These are phyloP conservation scores for Trachurus trachurus DNA, from an alignment of 2,797 vertebrate species.

Conservation along the genomic window DNA sequence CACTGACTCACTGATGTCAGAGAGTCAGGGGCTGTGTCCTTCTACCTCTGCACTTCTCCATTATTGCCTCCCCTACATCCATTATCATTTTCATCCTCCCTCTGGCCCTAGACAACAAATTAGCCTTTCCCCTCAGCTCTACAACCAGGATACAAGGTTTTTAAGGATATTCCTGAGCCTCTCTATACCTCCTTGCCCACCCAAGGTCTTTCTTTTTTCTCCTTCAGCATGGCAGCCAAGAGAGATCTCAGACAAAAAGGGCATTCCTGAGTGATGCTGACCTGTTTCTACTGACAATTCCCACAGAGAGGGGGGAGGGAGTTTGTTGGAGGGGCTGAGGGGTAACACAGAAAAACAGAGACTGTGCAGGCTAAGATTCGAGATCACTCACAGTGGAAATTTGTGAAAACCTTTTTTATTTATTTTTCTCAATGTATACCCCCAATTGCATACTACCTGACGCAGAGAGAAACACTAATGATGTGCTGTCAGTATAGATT, in stretches of 20 bases:
- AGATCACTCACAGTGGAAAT: background rate
- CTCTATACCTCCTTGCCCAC: conserved; percentile 19
- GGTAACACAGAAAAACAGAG: background rate
- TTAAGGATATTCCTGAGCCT: conserved; percentile 9
- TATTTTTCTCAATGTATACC: background rate
- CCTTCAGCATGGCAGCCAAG: conserved; percentile 15
- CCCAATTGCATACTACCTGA: background rate
- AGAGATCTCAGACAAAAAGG: conserved; percentile 18
- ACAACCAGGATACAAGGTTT: conserved; percentile 7
- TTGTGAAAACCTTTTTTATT: conserved; percentile 1
- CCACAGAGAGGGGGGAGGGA: conserved; percentile 4
- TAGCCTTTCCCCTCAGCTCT: conserved; percentile 9
- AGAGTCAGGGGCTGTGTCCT: conserved; percentile 16
- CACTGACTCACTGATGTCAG: conserved; percentile 40
- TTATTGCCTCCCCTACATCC: conserved; percentile 16
- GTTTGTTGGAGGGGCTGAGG: background rate
- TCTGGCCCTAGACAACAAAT: conserved; percentile 18
- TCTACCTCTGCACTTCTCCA: background rate
- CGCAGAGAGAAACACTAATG: conserved; percentile 7
- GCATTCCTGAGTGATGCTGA: conserved; percentile 49
- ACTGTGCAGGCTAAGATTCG: background rate
- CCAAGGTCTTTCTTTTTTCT: background rate
- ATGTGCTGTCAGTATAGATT: conserved; percentile 30
- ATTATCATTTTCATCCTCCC: conserved; percentile 23
- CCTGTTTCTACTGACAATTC: conserved; percentile 48